Percentiles rank a stretch among this genome's conserved stretches.
Evolutionary conservation across 2,113 vertebrate species (phyloP).

Genomic region (Psophia crepitans): DNA sequence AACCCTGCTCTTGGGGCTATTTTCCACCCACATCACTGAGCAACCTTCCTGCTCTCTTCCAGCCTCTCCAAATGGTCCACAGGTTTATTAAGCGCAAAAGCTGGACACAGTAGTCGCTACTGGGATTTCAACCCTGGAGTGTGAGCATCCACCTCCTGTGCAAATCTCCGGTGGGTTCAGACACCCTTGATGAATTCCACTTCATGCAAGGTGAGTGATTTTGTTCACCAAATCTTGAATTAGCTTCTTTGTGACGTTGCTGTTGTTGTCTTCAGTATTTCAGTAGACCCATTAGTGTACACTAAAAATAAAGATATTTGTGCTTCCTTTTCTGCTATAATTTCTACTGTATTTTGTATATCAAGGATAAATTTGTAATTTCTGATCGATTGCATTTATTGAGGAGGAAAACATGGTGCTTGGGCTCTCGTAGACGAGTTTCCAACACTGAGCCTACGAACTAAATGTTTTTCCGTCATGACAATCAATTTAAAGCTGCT

Average conservation of each 20-base stretch:
- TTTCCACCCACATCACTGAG: background rate
- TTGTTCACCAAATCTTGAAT: background rate
- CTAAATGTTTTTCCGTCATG: background rate
- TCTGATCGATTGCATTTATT: background rate
- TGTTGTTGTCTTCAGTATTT: background rate
- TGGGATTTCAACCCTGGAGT: background rate
- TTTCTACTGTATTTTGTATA: background rate
- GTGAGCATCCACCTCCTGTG: background rate
- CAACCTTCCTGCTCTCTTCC: background rate
- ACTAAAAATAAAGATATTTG: background rate
- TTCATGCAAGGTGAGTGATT: background rate
- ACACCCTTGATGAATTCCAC: background rate
- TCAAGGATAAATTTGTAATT: background rate
- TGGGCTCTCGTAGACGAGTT: background rate
- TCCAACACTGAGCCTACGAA: background rate
- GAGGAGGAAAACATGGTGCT: background rate
- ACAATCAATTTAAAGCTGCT: background rate
- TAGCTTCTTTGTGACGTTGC: accelerated
- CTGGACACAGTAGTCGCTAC: accelerated
- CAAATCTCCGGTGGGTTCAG: background rate
- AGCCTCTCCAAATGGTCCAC: background rate
- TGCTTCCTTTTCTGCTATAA: background rate
- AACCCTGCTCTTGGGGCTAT: background rate
- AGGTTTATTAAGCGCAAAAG: background rate
- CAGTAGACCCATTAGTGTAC: background rate